Percentiles rank a stretch among this genome's conserved stretches.
These are phyloP conservation scores for Reticulitermes speratus DNA, from an alignment of 1,140 invertebrate species.

Conservation along the genomic window DNA sequence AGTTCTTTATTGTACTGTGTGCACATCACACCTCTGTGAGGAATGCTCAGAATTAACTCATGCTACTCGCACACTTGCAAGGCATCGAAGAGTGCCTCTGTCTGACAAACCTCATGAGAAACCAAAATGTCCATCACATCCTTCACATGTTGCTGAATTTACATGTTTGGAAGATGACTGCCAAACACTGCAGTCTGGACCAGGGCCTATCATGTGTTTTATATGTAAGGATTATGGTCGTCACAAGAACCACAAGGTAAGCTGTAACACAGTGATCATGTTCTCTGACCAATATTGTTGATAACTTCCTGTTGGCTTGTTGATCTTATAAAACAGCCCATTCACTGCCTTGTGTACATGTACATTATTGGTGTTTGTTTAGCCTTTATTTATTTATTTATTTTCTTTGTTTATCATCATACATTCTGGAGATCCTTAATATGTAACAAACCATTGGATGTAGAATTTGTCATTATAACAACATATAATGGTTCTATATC, in stretches of 20 bases:
- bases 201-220: constrained; percentile 57
- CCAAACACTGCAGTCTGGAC: constrained; percentile 45
- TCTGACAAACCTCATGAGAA: constrained; percentile 62
- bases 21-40: constrained; percentile 58
- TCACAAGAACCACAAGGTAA: constrained; percentile 58
- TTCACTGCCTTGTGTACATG: no score
- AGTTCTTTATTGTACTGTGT: constrained; percentile 60
- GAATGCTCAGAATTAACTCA: constrained; percentile 58
- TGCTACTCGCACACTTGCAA: constrained; percentile 56
- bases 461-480: no score
- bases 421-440: no score
- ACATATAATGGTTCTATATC: no score
- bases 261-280: background rate
- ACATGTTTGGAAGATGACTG: constrained; percentile 61
- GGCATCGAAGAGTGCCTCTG: constrained; percentile 59
- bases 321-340: no score
- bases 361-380: no score
- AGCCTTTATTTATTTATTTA: no score
- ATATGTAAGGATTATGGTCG: constrained; percentile 62
- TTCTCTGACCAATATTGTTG: background rate
- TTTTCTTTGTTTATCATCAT: no score
- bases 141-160: constrained; percentile 60
- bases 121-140: constrained; percentile 58
- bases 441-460: no score
- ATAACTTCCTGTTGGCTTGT: no score